Evolutionary conservation across 2,797 vertebrate genomes (phyloP), one percentile per base, ranked within the genome.

Genomic region (Otolemur crassicaudatus): DNA sequence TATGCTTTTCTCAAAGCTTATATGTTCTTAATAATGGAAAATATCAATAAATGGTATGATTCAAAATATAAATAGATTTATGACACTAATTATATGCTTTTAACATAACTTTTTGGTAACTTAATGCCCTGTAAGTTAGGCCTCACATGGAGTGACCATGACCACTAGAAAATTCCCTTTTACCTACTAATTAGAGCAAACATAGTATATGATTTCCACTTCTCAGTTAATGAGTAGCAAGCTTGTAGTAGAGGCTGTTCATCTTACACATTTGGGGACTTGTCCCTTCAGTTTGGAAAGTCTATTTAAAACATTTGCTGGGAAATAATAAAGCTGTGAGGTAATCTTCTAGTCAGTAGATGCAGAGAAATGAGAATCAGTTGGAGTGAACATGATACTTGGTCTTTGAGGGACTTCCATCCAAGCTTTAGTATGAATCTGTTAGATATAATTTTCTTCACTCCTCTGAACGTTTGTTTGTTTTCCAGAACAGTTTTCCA

Each of bases 11-110:
- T 96, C 81, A 90, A 73, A 94, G 49, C 49, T 80, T 79, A 76
- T 95, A 49, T 97, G 77, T 95, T 97, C 80, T 97, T 97, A 96
- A 87, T 89, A 82, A 82, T 96, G 89, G 43, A 90, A 97, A 94
- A 80, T 87, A 63, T 67, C 67, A 97, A 37, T 69, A 93, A 92
- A 84, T 82, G 83, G 40, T 82, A n/a, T 95, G 87, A 94, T 94
- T 95, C 73, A 91, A 92, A 94, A 85, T 94, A 84, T 89, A 91
- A 95, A 88, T 83, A 97, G 84, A n/a, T 82, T 94, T 96, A 69
- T 91, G 31, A 90, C 85, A 92, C 87, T 96, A 96, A 90, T 84
- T 67, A 63, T 46, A 67, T 90, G 49, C 37, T 95, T 20, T 93
- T 93, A 76, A 91, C 9, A 20, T 85, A 94, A 77, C 85, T 87